Base-by-base conservation (phyloP, 1,140 invertebrate species). In the Thalassaphorura encarpata region DNA sequence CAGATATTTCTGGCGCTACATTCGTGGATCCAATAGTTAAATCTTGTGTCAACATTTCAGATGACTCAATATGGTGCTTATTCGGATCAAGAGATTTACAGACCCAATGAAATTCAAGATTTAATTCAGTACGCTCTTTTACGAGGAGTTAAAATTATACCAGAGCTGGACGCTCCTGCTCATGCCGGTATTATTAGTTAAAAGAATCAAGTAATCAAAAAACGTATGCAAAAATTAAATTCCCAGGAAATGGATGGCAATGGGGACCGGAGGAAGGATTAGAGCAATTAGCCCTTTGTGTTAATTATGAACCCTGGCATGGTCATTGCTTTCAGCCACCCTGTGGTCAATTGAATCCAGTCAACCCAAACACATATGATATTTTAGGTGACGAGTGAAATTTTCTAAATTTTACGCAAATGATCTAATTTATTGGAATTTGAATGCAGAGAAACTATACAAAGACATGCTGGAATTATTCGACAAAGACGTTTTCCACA, bases 121-220 rank as follows among this genome's bases (percentile, higher is more conserved):
- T 23, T 70, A 1, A 64, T 70, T 5, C 43, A 58, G 1, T 70
- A 69, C 40, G 68, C 63, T 4, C 48, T 55, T 29, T 26, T 67
- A 5, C 19, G 86, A 24, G 70, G 70, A 23, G 61, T 72, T 3
- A 62, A 67, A 33, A 56, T 71, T 11, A 52, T 72, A 27, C 69
- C 69, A 3, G 71, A 72, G 60, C 61, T 71, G n/a, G 69, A 70
- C 40, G 66, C 66, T 21, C 70, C 71, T 5, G 43, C 71, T 67
- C 62, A 69, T 66, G 47, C 67, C 59, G 49, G 69, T 60, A n/a
- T n/a, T n/a, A n/a, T n/a, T n/a, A n/a, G n/a, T n/a, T n/a, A n/a
- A n/a, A n/a, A n/a, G 42, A 52, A 27, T n/a, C n/a, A n/a, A n/a
- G n/a, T n/a, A 43, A 19, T n/a, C n/a, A n/a, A n/a, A n/a, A n/a